Conservation (phyloP, 2,888 invertebrate species). For the Drosophila setosimentum region DNA sequence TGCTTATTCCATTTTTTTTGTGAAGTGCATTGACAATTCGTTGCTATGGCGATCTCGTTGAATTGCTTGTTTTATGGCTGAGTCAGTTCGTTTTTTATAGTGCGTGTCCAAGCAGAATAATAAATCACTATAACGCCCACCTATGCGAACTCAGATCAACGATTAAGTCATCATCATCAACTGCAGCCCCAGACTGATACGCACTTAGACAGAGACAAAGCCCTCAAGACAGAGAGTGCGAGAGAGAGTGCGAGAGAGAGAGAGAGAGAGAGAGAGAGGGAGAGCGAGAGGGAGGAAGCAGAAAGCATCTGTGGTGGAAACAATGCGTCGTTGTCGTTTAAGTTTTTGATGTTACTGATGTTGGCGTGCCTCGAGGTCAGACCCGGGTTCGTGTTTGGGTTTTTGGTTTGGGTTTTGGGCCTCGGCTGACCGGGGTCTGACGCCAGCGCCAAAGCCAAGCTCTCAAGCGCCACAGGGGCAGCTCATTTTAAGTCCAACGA, state of each 20-base stretch:
- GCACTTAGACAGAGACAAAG: slow-evolving; percentile 10
- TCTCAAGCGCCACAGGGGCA: slow-evolving; percentile 35
- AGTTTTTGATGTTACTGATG: slow-evolving; percentile 28
- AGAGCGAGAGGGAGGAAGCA: slow-evolving; percentile 6
- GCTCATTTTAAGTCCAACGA: slow-evolving; percentile 52
- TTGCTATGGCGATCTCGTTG: slow-evolving; percentile 6
- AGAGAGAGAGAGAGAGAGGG: background rate
- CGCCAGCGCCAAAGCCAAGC: slow-evolving; percentile 16
- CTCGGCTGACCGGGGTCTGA: slow-evolving; percentile 17
- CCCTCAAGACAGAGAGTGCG: background rate
- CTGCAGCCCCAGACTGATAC: slow-evolving; percentile 30
- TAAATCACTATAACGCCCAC: slow-evolving; percentile 73
- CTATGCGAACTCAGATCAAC: slow-evolving; percentile 59
- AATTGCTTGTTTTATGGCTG: slow-evolving; percentile 17
- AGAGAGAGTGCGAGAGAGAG: background rate
- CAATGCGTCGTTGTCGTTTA: slow-evolving; percentile 59
- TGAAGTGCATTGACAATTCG: slow-evolving; percentile 15
- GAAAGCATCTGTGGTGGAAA: slow-evolving; percentile 52
- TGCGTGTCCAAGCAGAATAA: slow-evolving; percentile 70
- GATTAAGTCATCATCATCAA: slow-evolving; percentile 73
- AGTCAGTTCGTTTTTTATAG: slow-evolving; percentile 56
- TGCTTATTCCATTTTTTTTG: background rate
- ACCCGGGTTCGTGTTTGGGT: slow-evolving; percentile 25
- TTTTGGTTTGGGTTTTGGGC: slow-evolving; percentile 7
- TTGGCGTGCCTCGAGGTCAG: slow-evolving; percentile 64